A percentile compares a stretch with the other conserved stretches of the same genome.
phyloP scores from a whole-genome alignment of 2,797 vertebrate species.

The Hybognathus amarus region DNA sequence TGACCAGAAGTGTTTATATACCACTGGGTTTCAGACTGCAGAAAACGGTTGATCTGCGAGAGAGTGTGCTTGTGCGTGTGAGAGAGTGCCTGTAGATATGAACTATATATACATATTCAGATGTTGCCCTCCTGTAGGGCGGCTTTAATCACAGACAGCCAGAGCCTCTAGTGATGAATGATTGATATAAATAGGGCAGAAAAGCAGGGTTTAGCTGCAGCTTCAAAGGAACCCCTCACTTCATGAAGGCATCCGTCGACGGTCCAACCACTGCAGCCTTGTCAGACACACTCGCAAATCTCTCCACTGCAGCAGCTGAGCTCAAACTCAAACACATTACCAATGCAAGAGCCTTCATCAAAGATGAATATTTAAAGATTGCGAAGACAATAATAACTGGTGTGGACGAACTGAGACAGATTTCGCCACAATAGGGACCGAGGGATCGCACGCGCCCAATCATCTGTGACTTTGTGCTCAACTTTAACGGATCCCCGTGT shows the following conservation, averaged over 20 bases:
- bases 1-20: conserved; percentile 53
- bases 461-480: conserved; percentile 54
- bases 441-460: conserved; percentile 52
- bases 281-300: conserved; percentile 66
- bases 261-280: conserved; percentile 61
- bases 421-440: neutral
- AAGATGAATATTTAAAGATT: conserved; percentile 69
- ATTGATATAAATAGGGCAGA: conserved; percentile 84
- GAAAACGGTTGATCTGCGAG: conserved; percentile 43
- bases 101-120: conserved; percentile 82
- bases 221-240: conserved; percentile 77
- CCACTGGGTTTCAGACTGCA: conserved; percentile 29
- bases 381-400: conserved; percentile 14
- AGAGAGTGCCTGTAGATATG: conserved; percentile 69
- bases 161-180: conserved; percentile 81
- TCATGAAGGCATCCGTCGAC: conserved; percentile 69
- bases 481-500: conserved; percentile 59
- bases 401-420: conserved; percentile 46
- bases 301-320: conserved; percentile 42
- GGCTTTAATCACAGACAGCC: conserved; percentile 83
- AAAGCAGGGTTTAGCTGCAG: conserved; percentile 71
- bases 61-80: conserved; percentile 26
- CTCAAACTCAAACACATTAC: conserved; percentile 61
- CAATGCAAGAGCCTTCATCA: conserved; percentile 70
- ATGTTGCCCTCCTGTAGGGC: conserved; percentile 74